Evolutionary conservation across 1,140 invertebrate species (phyloP), one percentile per base, ranked within the genome.

Genomic region (Propsilocerus akamusi): DNA sequence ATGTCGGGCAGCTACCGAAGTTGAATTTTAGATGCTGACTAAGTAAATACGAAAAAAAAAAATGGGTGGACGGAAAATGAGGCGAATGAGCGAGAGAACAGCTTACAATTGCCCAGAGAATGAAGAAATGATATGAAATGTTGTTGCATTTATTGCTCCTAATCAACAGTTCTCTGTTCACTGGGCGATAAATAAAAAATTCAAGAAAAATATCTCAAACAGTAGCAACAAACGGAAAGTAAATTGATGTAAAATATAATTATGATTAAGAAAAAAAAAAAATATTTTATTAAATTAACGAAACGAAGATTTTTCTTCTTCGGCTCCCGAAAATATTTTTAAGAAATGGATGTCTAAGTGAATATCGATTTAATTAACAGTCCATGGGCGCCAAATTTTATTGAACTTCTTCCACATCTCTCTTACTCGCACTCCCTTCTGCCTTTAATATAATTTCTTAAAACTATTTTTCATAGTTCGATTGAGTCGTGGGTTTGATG

Each of bases 191-290:
- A n/a, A n/a, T n/a, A n/a, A n/a, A n/a, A n/a, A n/a, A n/a, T n/a
- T n/a, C n/a, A n/a, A n/a, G n/a, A n/a, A n/a, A n/a, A n/a, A n/a
- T n/a, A n/a, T n/a, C 22, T 41, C 14, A 41, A 41, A 41, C 34
- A 41, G 34, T 41, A 41, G 34, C 34, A 14, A 41, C 14, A 41
- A 41, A 30, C 28, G n/a, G 28, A 30, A 30, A 30, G n/a, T 30
- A 30, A 41, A 41, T 41, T 41, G 34, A 41, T 41, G 34, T 41
- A 41, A 41, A 41, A 41, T 41, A 41, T 41, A 41, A 41, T 41
- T 41, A 41, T 41, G 22, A 41, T 41, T 20, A 41, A 41, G 22
- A 20, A 41, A 41, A 11, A 30, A 11, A 11, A n/a, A 17, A 41
- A 17, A 41, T 20, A 20, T 41, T 14, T 41, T 41, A 41, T 41